These are phyloP conservation scores for Phoebastria nigripes DNA, from an alignment of 2,797 vertebrate species.

Conservation along the genomic window DNA sequence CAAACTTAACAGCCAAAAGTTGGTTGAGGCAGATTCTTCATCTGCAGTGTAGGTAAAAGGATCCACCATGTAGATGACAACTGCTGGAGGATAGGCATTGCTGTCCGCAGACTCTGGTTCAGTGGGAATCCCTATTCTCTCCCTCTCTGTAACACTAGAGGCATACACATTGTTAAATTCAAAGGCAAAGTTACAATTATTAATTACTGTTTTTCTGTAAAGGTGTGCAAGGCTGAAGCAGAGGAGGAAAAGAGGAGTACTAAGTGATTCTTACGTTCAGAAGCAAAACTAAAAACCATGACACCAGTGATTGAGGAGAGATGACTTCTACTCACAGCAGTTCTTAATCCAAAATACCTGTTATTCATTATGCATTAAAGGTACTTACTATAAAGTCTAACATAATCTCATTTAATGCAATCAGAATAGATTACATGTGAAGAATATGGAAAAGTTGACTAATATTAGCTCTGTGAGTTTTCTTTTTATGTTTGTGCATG, in stretches of 20 bases:
- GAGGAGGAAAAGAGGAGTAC: background rate
- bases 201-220: background rate
- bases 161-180: background rate
- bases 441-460: background rate
- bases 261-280: background rate
- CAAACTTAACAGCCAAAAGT: conserved; percentile 92
- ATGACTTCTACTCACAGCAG: background rate
- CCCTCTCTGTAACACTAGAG: conserved; percentile 80
- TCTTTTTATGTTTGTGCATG: background rate
- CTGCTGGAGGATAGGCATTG: conserved; percentile 86
- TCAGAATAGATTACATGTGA: background rate
- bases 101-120: conserved; percentile 86
- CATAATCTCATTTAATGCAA: background rate
- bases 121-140: conserved; percentile 91
- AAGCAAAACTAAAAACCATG: background rate
- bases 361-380: background rate
- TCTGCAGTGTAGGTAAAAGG: conserved; percentile 87
- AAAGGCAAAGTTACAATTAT: background rate
- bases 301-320: background rate
- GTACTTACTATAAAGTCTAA: background rate
- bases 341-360: background rate
- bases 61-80: conserved; percentile 95
- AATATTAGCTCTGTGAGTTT: background rate
- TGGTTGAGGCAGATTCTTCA: conserved; percentile 84
- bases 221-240: background rate